Percentiles rank a stretch among this genome's conserved stretches.
These are phyloP conservation scores for Frankliniella intonsa DNA, from an alignment of 2,888 invertebrate species.

Conservation along the genomic window DNA sequence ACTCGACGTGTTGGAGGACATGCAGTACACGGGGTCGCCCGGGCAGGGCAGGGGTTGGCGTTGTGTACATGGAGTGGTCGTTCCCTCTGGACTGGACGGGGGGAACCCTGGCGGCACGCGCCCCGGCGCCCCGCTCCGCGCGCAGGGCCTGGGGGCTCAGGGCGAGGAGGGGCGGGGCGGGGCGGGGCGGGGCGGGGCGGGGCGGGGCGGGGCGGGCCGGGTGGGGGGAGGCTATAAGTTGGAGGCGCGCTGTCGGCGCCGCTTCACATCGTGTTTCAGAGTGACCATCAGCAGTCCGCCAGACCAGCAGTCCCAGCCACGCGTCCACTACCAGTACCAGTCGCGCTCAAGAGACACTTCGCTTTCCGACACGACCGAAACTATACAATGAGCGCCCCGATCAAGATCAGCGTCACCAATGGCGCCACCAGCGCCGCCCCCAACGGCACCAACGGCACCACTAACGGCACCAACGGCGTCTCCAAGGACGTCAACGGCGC, in stretches of 20 bases:
- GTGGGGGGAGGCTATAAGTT: conserved; percentile 18
- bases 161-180: neutral
- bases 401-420: neutral
- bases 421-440: neutral
- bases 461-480: neutral
- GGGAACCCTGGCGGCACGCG: no score
- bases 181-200: neutral
- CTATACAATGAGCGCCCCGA: neutral
- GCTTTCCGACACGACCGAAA: neutral
- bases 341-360: neutral
- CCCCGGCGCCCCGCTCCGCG: no score
- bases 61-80: no score
- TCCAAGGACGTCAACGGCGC: neutral
- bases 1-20: no score
- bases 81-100: no score
- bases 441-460: neutral
- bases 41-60: no score
- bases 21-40: no score
- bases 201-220: neutral
- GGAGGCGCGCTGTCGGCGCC: neutral
- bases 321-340: no score
- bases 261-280: conserved; percentile 6
- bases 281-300: neutral
- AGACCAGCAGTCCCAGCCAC: no score
- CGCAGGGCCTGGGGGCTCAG: neutral